Percentiles rank a stretch among this genome's conserved stretches.
phyloP scores from a whole-genome alignment of 2,797 vertebrate species.

The Pseudopleuronectes americanus region DNA sequence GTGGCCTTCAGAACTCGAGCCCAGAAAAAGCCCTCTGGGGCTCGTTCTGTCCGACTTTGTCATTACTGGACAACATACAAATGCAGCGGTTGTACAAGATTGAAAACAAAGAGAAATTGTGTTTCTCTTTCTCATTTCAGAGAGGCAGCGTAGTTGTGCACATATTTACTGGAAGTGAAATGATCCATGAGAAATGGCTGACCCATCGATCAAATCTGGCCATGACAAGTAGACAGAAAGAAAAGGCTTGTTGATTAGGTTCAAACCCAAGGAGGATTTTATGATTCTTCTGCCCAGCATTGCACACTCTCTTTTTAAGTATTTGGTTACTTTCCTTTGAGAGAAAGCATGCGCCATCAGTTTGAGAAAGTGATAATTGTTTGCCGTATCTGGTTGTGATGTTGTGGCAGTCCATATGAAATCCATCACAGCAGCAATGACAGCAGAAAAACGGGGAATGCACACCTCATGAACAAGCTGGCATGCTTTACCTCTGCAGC shows the following conservation, averaged over 20 bases:
- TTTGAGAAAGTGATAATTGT: slow-evolving; percentile 66
- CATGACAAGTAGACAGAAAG: slow-evolving; percentile 44
- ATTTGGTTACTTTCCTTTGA: slow-evolving; percentile 19
- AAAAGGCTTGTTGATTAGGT: slow-evolving; percentile 48
- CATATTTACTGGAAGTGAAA: slow-evolving; percentile 66
- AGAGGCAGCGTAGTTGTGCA: slow-evolving; percentile 51
- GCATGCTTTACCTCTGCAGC: slow-evolving; percentile 51
- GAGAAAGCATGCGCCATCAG: slow-evolving; percentile 22
- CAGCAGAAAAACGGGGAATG: slow-evolving; percentile 65
- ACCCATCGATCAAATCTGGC: slow-evolving; percentile 69
- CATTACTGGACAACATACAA: slow-evolving; percentile 78
- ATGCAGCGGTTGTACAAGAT: slow-evolving; percentile 70
- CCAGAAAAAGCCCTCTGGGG: slow-evolving; percentile 62
- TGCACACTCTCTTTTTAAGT: slow-evolving; percentile 15
- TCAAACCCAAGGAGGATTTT: slow-evolving; percentile 47
- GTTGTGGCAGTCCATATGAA: slow-evolving; percentile 51
- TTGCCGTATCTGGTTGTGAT: slow-evolving; percentile 70
- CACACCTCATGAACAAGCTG: slow-evolving; percentile 63
- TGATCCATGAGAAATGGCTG: slow-evolving; percentile 56
- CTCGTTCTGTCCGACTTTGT: slow-evolving; percentile 69
- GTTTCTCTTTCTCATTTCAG: slow-evolving; percentile 56
- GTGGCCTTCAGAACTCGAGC: slow-evolving; percentile 70
- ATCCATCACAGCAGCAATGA: slow-evolving; percentile 65
- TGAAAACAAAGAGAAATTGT: slow-evolving; percentile 68
- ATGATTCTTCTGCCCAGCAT: slow-evolving; percentile 33